Conservation (phyloP, 2,888 invertebrate species). For the Dolichopus griseipennis region DNA sequence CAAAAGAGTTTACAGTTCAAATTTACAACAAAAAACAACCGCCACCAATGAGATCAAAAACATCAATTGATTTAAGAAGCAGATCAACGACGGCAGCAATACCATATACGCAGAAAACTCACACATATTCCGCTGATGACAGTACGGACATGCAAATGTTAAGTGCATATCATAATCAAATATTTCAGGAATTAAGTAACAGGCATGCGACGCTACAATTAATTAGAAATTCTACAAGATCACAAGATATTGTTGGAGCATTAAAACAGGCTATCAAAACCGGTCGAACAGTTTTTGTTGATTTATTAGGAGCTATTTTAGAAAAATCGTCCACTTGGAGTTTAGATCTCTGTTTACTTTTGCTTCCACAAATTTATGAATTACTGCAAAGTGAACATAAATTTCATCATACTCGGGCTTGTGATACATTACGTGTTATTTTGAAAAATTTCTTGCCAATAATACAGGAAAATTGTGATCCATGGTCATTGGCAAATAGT, state of each 20-base stretch:
- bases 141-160: slow-evolving; percentile 39
- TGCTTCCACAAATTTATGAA: slow-evolving; percentile 80
- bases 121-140: slow-evolving; percentile 32
- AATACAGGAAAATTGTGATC: slow-evolving; percentile 79
- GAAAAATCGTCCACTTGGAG: slow-evolving; percentile 90
- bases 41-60: slow-evolving; percentile 40
- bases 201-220: slow-evolving; percentile 40
- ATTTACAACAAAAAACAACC: slow-evolving; percentile 40
- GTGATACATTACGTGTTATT: slow-evolving; percentile 78
- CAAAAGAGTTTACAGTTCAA: slow-evolving; percentile 38
- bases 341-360: slow-evolving; percentile 78
- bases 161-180: slow-evolving; percentile 38
- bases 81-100: slow-evolving; percentile 25
- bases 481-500: slow-evolving; percentile 66
- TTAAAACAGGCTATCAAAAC: slow-evolving; percentile 79
- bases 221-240: slow-evolving; percentile 37
- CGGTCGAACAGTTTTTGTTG: slow-evolving; percentile 79
- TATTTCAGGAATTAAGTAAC: slow-evolving; percentile 40
- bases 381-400: slow-evolving; percentile 90
- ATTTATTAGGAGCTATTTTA: slow-evolving; percentile 79
- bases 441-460: slow-evolving; percentile 87
- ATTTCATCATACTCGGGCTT: slow-evolving; percentile 82
- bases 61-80: slow-evolving; percentile 39
- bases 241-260: slow-evolving; percentile 60
- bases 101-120: slow-evolving; percentile 9